Conservation (phyloP, 30 jellyfish, hydroid and myxozoan genomes). For the Cassiopea xamachana region DNA sequence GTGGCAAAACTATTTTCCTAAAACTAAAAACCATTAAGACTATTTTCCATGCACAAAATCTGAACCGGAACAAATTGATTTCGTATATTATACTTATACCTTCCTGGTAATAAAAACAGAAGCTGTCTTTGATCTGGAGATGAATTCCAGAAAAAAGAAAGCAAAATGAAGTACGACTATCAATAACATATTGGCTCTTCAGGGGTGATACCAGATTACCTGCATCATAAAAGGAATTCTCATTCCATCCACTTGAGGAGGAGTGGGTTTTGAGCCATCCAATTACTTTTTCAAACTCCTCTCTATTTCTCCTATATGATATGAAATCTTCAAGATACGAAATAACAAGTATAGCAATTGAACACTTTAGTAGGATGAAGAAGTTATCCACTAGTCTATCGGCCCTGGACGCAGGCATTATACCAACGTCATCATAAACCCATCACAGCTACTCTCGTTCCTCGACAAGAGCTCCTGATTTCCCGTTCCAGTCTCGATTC, state of each 20-base stretch:
- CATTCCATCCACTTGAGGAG: not conserved
- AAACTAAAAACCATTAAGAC: too few species aligned
- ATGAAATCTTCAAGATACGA: conserved; percentile 20
- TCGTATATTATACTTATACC: too few species aligned
- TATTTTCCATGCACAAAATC: too few species aligned
- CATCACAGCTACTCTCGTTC: not conserved
- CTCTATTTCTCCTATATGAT: conserved; percentile 7
- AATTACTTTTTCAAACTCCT: conserved; percentile 14
- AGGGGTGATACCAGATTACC: not conserved
- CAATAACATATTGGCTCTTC: not conserved
- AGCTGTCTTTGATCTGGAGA: too few species aligned
- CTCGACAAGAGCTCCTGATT: too few species aligned
- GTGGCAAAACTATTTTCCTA: too few species aligned
- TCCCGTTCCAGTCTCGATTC: too few species aligned
- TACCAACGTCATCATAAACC: not conserved
- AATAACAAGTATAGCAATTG: not conserved
- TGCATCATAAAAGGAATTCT: conserved; percentile 24
- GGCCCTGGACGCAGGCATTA: not conserved
- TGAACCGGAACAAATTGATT: too few species aligned
- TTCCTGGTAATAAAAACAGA: too few species aligned
- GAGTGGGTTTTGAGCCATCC: conserved; percentile 29
- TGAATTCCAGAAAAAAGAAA: too few species aligned
- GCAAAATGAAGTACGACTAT: too few species aligned
- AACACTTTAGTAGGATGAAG: not conserved
- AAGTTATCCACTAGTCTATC: not conserved